Percentiles rank a stretch among this genome's conserved stretches.
These are phyloP conservation scores for Ochotona princeps DNA, from an alignment of 2,113 vertebrate species.

Conservation along the genomic window DNA sequence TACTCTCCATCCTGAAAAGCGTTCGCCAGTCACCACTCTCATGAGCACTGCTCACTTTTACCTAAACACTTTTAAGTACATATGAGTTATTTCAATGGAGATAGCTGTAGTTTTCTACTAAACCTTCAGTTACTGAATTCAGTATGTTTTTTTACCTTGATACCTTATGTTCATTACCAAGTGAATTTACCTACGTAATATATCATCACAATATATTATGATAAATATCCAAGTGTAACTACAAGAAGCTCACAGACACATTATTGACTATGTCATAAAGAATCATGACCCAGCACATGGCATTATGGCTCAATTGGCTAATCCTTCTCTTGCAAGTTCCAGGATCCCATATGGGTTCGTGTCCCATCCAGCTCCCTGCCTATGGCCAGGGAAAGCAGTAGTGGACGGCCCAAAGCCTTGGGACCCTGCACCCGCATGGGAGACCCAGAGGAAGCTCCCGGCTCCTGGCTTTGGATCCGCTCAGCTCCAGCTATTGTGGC, in stretches of 20 bases:
- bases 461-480: too few relatives aligned
- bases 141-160: conserved; percentile 35
- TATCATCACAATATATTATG: conserved; percentile 56
- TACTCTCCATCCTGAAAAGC: conserved; percentile 9
- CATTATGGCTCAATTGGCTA: too few relatives aligned
- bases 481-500: too few relatives aligned
- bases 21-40: background rate
- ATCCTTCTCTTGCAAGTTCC: too few relatives aligned
- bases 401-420: too few relatives aligned
- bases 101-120: conserved; percentile 44
- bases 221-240: conserved; percentile 35
- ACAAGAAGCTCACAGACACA: conserved; percentile 52
- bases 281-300: background rate
- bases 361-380: too few relatives aligned
- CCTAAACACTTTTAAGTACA: conserved; percentile 68
- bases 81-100: conserved; percentile 31
- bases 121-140: conserved; percentile 54
- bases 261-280: conserved; percentile 57
- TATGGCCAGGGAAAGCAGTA: too few relatives aligned
- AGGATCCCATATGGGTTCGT: too few relatives aligned
- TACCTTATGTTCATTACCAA: conserved; percentile 54
- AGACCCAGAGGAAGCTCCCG: too few relatives aligned
- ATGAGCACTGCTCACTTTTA: background rate
- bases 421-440: too few relatives aligned
- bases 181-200: conserved; percentile 37